phyloP scores from a whole-genome alignment of 2,888 invertebrate genomes.

The Pterostichus madidus region DNA sequence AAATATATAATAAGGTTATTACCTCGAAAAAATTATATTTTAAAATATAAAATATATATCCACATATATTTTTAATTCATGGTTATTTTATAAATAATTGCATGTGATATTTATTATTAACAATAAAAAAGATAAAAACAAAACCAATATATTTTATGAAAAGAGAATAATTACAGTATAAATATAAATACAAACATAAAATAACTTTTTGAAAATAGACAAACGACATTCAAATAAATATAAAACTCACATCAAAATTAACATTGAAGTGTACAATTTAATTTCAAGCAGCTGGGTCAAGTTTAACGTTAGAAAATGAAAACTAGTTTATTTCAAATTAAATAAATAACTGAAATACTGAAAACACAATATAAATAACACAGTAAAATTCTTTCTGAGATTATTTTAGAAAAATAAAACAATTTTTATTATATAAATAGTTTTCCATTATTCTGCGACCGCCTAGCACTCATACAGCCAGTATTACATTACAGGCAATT shows the following conservation, averaged over 20 bases:
- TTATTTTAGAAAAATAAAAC: background rate
- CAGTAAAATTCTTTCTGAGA: background rate
- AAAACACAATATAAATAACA: background rate
- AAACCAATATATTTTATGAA: background rate
- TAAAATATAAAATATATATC: conserved; percentile 9
- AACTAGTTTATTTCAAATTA: conserved; percentile 16
- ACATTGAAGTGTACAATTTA: conserved; percentile 3
- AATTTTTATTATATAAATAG: no score
- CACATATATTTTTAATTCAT: conserved; percentile 6
- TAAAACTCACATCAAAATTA: conserved; percentile 5
- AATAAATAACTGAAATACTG: background rate
- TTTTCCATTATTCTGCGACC: background rate
- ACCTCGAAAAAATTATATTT: conserved; percentile 22
- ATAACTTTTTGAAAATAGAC: background rate
- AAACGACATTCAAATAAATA: conserved; percentile 30
- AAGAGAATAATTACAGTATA: background rate
- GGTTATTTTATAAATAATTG: conserved; percentile 19
- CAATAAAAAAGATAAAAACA: conserved; percentile 33
- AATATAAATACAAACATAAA: background rate
- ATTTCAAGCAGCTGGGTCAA: conserved; percentile 30
- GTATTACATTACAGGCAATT: background rate
- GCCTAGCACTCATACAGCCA: background rate
- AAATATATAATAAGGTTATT: conserved; percentile 17
- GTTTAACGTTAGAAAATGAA: conserved; percentile 54
- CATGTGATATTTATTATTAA: background rate